phyloP scores from a whole-genome alignment of 1,140 invertebrate genomes.

The Trypoxylus dichotomus region DNA sequence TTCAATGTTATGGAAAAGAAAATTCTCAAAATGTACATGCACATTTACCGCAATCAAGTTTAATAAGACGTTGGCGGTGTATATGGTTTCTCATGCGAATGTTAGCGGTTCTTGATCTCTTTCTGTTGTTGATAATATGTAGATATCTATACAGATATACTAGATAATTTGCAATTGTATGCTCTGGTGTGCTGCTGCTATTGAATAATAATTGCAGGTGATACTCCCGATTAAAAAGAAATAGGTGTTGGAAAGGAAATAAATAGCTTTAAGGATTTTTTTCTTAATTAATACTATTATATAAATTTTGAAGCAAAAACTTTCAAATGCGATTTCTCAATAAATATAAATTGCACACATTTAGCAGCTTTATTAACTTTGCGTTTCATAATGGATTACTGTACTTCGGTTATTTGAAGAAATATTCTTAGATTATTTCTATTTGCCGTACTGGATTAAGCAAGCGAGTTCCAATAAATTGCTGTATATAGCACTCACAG shows the following conservation, averaged over 20 bases:
- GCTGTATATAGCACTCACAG: no score
- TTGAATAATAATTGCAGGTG: neutral
- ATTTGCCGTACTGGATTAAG: no score
- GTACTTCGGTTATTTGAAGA: no score
- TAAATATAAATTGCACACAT: no score
- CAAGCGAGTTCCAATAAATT: no score
- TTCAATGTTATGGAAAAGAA: neutral
- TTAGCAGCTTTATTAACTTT: no score
- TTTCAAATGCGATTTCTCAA: no score
- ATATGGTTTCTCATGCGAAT: neutral
- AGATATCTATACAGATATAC: neutral
- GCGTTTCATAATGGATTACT: no score
- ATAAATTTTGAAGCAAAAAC: no score
- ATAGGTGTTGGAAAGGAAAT: neutral
- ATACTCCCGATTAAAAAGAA: neutral
- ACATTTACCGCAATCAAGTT: neutral
- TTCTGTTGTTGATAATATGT: neutral
- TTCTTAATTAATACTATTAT: no score
- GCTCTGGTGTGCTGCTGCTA: neutral
- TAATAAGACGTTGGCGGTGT: constrained; percentile 9
- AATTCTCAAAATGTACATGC: neutral
- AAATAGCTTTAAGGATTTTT: no score
- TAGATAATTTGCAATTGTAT: neutral
- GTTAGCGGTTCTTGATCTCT: neutral
- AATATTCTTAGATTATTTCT: no score